A percentile compares a stretch with the other conserved stretches of the same genome.
phyloP scores from a whole-genome alignment of 2,113 vertebrate species.

The Chrysochloris asiatica region DNA sequence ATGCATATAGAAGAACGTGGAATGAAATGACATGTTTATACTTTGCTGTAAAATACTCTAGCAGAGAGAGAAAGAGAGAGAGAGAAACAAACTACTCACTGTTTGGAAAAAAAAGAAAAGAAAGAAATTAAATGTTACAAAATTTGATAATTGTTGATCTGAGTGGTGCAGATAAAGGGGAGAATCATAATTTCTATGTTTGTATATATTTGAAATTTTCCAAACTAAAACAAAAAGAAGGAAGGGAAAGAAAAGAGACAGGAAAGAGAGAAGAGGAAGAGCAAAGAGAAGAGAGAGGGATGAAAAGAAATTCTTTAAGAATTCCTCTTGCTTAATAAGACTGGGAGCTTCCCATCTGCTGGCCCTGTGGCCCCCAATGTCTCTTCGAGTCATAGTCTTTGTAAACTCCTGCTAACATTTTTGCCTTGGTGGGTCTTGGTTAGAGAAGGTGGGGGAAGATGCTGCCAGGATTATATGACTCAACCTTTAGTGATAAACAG shows the following conservation, averaged over 20 bases:
- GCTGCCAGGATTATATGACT: too few relatives aligned
- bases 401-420: too few relatives aligned
- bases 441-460: too few relatives aligned
- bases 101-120: too few relatives aligned
- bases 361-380: not conserved
- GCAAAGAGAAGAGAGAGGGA: not conserved
- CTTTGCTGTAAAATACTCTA: slow-evolving; percentile 3
- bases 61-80: not conserved
- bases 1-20: not conserved
- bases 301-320: not conserved
- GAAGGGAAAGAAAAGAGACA: not conserved
- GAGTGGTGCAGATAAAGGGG: not conserved
- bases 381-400: too few relatives aligned
- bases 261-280: not conserved
- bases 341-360: not conserved
- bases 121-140: not conserved
- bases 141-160: not conserved
- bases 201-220: not conserved
- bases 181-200: not conserved
- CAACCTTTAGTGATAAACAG: too few relatives aligned
- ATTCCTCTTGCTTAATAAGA: not conserved
- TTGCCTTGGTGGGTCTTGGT: too few relatives aligned
- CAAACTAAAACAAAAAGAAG: not conserved
- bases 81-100: not conserved
- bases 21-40: not conserved